Percentiles rank a stretch among this genome's conserved stretches.
phyloP scores from a whole-genome alignment of 1,140 invertebrate genomes.

The Carposina sasakii region DNA sequence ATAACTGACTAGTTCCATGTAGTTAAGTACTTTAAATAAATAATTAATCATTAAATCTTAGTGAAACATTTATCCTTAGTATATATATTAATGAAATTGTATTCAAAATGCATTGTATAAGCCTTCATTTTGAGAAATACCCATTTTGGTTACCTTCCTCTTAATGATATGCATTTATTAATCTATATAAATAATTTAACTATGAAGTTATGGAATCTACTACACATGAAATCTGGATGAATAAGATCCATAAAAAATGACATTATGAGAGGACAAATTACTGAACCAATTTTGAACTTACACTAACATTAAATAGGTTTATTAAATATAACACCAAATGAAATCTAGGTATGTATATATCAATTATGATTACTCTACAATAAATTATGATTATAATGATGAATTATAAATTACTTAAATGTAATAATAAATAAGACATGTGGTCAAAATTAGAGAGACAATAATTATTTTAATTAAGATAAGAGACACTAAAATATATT shows the following conservation, averaged over 20 bases:
- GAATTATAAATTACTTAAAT: conserved; percentile 68
- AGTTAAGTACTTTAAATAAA: conserved; percentile 74
- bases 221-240: conserved; percentile 36
- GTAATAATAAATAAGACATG: conserved; percentile 68
- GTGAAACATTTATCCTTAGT: conserved; percentile 65
- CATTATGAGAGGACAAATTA: conserved; percentile 20
- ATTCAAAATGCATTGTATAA: conserved; percentile 62
- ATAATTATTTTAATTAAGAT: no score
- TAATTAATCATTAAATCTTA: conserved; percentile 62
- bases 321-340: conserved; percentile 67
- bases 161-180: conserved; percentile 43
- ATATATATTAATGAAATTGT: conserved; percentile 54
- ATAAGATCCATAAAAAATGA: neutral
- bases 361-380: conserved; percentile 63
- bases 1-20: conserved; percentile 73
- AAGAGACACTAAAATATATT: no score
- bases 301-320: conserved; percentile 57
- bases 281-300: conserved; percentile 64
- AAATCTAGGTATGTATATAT: conserved; percentile 64
- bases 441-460: conserved; percentile 70
- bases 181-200: conserved; percentile 64
- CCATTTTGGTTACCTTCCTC: conserved; percentile 22
- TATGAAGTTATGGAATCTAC: conserved; percentile 55
- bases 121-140: conserved; percentile 32
- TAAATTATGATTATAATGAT: conserved; percentile 54